Evolutionary conservation across 1,140 invertebrate genomes (phyloP), one percentile per base, ranked within the genome.

Genomic region (Tetramorium alpestre): DNA sequence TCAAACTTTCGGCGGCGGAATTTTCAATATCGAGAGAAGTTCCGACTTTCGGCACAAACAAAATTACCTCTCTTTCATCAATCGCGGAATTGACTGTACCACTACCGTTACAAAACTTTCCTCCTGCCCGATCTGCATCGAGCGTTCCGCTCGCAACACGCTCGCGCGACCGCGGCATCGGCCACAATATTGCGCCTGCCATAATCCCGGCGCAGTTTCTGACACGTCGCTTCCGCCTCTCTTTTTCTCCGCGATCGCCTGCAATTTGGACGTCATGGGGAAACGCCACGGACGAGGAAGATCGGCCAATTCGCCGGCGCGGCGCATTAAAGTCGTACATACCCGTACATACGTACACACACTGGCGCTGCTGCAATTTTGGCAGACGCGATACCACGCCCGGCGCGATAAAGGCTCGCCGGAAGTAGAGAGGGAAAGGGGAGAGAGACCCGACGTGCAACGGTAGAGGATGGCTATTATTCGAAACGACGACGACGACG

Each of bases 321-420:
- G n/a, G 58, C 51, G 84, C 75, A 90, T 90, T 90, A 90, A 89
- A 90, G 62, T 84, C 88, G 82, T 62, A 33, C 88, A 76, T 62
- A 33, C 47, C 7, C 10, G 5, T 10, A 10, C 47, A 11, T 47
- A 51, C 51, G 7, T 56, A 82, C 58, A 33, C 56, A 80, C 60
- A 82, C 78, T 18, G 49, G 64, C 60, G 87, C 80, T 78, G 77
- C 88, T 88, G 88, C 87, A 88, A 91, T 91, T 91, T 91, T 91
- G 90, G 90, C 90, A 90, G 87, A 89, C 84, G 49, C 84, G 87
- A 85, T 91, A 88, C 62, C 77, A 47, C 87, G 77, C 58, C 47
- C 60, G 87, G 80, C 77, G 82, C 87, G 89, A 91, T 90, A 91
- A 90, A 89, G 88, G 82, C 90, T 44, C 81, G 73, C 78, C 88